phyloP scores from a whole-genome alignment of 2,797 vertebrate species.

The Loriculus beryllinus region DNA sequence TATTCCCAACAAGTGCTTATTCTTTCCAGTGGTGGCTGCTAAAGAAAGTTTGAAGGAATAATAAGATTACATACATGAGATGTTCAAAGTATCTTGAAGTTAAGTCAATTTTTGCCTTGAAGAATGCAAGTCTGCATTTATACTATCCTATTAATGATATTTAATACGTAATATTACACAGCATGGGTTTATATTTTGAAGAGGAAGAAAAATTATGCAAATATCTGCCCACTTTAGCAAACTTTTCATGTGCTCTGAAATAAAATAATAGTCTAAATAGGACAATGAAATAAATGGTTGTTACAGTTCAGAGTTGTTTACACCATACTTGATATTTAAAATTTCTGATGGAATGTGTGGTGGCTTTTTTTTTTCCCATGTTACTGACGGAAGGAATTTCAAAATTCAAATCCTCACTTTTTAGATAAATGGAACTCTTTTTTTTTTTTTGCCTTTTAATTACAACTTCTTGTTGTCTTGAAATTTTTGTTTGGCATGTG shows the following conservation, averaged over 20 bases:
- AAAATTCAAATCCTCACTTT: constrained; percentile 15
- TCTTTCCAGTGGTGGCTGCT: neutral
- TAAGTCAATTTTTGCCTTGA: neutral
- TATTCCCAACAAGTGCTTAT: neutral
- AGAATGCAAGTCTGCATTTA: neutral
- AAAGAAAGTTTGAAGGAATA: neutral
- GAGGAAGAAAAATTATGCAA: neutral
- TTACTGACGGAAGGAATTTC: constrained; percentile 26
- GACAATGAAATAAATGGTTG: neutral
- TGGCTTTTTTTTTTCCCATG: neutral
- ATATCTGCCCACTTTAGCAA: neutral
- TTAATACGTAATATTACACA: neutral
- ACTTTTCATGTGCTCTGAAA: neutral
- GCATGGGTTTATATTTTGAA: neutral
- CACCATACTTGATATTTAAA: neutral
- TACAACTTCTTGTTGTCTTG: constrained; percentile 63
- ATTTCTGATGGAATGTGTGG: neutral
- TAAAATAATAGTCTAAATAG: neutral
- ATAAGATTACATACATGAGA: neutral
- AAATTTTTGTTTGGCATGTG: constrained; percentile 74
- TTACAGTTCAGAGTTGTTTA: neutral
- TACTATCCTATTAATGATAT: neutral
- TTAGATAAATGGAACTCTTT: constrained; percentile 48
- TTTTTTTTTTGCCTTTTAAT: neutral
- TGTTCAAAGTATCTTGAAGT: neutral